These are phyloP conservation scores for Otolemur crassicaudatus DNA, from an alignment of 2,797 vertebrate species.

Conservation along the genomic window DNA sequence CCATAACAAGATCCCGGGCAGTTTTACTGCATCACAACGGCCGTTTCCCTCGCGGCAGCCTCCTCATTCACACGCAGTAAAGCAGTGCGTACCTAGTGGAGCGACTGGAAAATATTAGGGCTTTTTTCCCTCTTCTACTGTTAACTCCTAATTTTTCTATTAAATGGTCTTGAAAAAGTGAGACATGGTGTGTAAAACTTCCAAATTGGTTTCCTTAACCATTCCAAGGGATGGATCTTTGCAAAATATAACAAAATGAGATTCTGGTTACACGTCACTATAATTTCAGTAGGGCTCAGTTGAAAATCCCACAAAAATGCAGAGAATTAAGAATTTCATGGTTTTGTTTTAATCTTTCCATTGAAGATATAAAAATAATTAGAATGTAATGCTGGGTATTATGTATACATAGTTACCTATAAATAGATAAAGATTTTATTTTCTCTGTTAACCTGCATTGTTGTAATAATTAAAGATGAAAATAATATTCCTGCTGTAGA, in stretches of 20 bases:
- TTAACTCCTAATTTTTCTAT: constrained; percentile 75
- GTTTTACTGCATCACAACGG: neutral
- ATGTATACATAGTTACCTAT: constrained; percentile 78
- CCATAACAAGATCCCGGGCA: neutral
- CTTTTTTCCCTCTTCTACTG: constrained; percentile 48
- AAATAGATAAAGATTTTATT: constrained; percentile 79
- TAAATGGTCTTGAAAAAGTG: constrained; percentile 58
- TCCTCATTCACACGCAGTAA: constrained; percentile 50
- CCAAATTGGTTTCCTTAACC: constrained; percentile 61
- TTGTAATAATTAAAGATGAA: constrained; percentile 86
- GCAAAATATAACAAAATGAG: constrained; percentile 64
- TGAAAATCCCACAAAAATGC: constrained; percentile 68
- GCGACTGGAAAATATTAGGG: constrained; percentile 52
- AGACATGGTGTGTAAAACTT: constrained; percentile 51
- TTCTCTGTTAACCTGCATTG: constrained; percentile 76
- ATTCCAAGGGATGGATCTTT: constrained; percentile 18
- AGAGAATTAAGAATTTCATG: constrained; percentile 50
- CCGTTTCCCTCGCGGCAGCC: neutral
- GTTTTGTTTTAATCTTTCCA: constrained; percentile 55
- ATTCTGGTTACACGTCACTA: constrained; percentile 61
- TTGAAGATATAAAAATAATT: constrained; percentile 84
- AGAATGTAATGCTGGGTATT: constrained; percentile 77
- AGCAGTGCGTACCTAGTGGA: neutral
- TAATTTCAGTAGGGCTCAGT: constrained; percentile 27
- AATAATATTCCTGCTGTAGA: constrained; percentile 81